Conservation (phyloP, 2,113 vertebrate species). For the Lagopus muta region DNA sequence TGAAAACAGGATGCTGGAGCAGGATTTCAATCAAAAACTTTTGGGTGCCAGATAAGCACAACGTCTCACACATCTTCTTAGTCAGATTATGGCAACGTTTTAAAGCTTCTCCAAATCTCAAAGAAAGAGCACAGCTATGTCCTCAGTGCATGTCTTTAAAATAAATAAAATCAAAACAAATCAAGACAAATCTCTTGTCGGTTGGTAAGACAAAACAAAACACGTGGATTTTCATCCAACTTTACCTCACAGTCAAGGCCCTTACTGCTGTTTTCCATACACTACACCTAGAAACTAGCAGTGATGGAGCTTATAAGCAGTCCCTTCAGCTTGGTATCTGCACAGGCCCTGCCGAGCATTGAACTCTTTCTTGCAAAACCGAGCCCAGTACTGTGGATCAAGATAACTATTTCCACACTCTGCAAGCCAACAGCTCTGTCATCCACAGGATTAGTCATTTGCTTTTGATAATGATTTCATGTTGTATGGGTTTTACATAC, state of each 20-base stretch:
- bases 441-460: slow-evolving; percentile 50
- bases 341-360: neutral
- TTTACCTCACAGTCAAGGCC: neutral
- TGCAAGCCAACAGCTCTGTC: slow-evolving; percentile 22
- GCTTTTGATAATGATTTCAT: slow-evolving; percentile 54
- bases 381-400: rapidly evolving
- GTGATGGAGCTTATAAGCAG: neutral
- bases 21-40: neutral
- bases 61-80: neutral
- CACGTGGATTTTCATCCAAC: neutral
- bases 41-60: neutral
- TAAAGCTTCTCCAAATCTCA: neutral
- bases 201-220: neutral
- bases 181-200: rapidly evolving
- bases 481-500: slow-evolving; percentile 64
- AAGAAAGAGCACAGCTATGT: neutral
- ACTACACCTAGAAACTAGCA: slow-evolving; percentile 9
- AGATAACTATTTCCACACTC: slow-evolving; percentile 26
- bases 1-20: neutral
- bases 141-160: neutral
- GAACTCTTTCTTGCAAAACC: slow-evolving; percentile 41
- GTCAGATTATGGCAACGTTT: neutral
- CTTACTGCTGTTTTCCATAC: neutral
- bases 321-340: neutral
- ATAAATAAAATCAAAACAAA: neutral